Evolutionary conservation across 2,888 invertebrate species (phyloP).

Genomic region (Microctonus aethiopoides): DNA sequence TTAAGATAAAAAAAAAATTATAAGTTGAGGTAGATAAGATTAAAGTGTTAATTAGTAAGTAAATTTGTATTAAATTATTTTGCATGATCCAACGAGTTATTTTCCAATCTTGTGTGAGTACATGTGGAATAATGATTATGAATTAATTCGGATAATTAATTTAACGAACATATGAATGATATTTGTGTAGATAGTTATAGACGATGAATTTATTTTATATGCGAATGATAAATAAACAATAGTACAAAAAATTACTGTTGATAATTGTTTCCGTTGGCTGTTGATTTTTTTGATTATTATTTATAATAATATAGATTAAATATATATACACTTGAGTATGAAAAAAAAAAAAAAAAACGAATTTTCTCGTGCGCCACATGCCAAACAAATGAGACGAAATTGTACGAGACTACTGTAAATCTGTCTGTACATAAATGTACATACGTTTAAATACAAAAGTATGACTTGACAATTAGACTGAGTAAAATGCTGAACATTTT

Average conservation of each 20-base stretch:
- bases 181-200: too few relatives aligned
- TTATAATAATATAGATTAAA: background rate
- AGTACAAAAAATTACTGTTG: background rate
- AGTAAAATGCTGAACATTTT: background rate
- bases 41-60: background rate
- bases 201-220: too few relatives aligned
- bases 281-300: background rate
- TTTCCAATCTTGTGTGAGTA: background rate
- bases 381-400: conserved; percentile 43
- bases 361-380: conserved; percentile 43
- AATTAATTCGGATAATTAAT: too few relatives aligned
- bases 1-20: background rate
- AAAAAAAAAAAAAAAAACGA: background rate
- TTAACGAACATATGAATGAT: too few relatives aligned
- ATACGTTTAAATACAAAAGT: background rate
- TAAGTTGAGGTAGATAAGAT: too few relatives aligned
- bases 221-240: background rate
- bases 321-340: background rate
- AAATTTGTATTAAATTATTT: background rate
- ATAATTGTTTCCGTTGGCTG: background rate
- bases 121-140: background rate
- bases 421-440: background rate
- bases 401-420: conserved; percentile 8
- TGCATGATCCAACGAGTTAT: background rate
- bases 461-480: background rate